phyloP scores from a whole-genome alignment of 2,113 vertebrate genomes.

The Calidris pygmaea region DNA sequence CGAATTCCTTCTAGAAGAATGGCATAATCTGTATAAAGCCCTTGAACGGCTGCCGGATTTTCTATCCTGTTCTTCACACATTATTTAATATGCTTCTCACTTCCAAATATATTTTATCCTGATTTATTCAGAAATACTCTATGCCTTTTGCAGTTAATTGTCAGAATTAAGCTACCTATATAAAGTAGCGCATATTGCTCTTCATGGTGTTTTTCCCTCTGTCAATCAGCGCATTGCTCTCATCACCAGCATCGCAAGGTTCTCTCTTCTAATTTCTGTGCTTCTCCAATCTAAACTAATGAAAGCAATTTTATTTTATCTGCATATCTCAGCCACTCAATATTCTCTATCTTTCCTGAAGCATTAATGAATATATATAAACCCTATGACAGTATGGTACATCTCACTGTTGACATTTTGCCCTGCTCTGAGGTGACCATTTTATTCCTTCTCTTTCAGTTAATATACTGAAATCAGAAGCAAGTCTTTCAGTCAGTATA shows the following conservation, averaged over 20 bases:
- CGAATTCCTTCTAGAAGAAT: not conserved
- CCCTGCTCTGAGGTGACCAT: not conserved
- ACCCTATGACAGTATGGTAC: not conserved
- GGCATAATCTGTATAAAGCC: not conserved
- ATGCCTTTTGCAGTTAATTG: not conserved
- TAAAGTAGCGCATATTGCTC: not conserved
- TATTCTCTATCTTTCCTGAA: not conserved
- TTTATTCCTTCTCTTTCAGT: not conserved
- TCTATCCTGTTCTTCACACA: not conserved
- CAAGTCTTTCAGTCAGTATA: not conserved
- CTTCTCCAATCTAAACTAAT: not conserved
- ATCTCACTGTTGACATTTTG: not conserved
- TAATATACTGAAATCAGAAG: not conserved
- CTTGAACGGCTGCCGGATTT: not conserved
- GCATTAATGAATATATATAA: not conserved
- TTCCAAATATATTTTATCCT: not conserved
- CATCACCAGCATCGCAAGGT: not conserved
- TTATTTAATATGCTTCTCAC: not conserved
- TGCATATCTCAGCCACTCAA: not conserved
- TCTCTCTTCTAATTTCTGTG: not conserved
- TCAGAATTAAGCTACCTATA: not conserved
- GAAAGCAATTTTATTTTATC: not conserved
- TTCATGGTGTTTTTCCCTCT: not conserved
- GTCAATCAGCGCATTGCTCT: not conserved
- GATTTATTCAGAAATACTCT: not conserved